These are phyloP conservation scores for Aurelia aurita DNA, from an alignment of 30 jellyfish, hydroid and myxozoan genomes.

Conservation along the genomic window DNA sequence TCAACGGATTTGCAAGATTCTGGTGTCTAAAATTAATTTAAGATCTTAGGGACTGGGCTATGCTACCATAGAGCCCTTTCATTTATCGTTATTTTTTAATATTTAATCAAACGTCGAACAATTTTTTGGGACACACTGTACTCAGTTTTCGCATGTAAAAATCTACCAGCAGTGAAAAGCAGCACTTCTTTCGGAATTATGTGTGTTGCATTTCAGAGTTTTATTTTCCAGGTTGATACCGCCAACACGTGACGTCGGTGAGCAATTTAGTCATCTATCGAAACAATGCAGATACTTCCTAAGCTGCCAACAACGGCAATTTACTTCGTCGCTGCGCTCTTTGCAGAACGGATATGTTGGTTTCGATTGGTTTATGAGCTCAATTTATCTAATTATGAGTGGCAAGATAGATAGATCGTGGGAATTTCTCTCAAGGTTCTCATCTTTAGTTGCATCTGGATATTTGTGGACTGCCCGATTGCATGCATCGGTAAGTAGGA, in stretches of 20 bases:
- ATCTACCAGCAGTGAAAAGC: no score
- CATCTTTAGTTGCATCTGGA: conserved; percentile 57
- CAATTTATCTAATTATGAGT: conserved; percentile 62
- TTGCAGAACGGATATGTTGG: conserved; percentile 69
- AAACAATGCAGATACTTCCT: conserved; percentile 48
- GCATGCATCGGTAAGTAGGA: conserved; percentile 75
- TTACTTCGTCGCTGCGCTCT: conserved; percentile 31
- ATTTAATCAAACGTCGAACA: no score
- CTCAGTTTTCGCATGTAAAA: no score
- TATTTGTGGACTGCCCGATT: conserved; percentile 77
- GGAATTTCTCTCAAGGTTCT: conserved; percentile 55
- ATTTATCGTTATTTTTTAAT: no score
- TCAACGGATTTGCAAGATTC: no score
- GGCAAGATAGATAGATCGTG: conserved; percentile 60
- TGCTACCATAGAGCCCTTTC: no score
- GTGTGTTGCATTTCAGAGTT: neutral
- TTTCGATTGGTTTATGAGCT: conserved; percentile 87
- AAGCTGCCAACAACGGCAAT: conserved; percentile 58
- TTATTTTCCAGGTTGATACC: conserved; percentile 48
- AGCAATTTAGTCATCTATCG: conserved; percentile 46
- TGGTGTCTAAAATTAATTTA: no score
- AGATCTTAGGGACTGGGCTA: no score
- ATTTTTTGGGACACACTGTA: no score
- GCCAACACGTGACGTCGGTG: conserved; percentile 65
- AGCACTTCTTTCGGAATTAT: no score